phyloP scores from a whole-genome alignment of 2,888 invertebrate species.

The Clostera curtula region DNA sequence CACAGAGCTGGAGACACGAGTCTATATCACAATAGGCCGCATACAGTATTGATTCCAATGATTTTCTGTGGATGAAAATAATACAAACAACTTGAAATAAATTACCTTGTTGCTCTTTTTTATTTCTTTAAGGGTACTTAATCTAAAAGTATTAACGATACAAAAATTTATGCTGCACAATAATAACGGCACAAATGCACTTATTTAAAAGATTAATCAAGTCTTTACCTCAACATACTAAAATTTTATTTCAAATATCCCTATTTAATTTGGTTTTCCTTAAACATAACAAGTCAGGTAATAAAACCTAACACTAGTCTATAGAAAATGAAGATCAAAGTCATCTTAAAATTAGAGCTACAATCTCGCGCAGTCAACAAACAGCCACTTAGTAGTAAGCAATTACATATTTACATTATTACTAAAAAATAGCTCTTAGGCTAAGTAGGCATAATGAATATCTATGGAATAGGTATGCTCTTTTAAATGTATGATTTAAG shows the following conservation, averaged over 20 bases:
- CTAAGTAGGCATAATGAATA: slow-evolving; percentile 10
- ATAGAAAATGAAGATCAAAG: slow-evolving; percentile 7
- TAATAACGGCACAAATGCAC: slow-evolving; percentile 38
- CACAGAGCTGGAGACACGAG: too few relatives aligned
- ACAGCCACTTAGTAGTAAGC: slow-evolving; percentile 33
- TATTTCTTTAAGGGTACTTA: slow-evolving; percentile 14
- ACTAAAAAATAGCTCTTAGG: slow-evolving; percentile 12
- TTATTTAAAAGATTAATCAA: slow-evolving; percentile 31
- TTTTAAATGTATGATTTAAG: slow-evolving; percentile 3
- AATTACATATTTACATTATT: slow-evolving; percentile 29
- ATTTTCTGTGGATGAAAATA: neutral
- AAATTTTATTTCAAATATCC: slow-evolving; percentile 14
- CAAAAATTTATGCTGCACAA: slow-evolving; percentile 28
- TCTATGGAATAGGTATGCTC: slow-evolving; percentile 1
- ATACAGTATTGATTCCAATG: neutral
- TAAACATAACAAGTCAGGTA: slow-evolving; percentile 8
- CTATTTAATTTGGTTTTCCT: slow-evolving; percentile 10
- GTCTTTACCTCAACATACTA: slow-evolving; percentile 40
- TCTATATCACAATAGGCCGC: too few relatives aligned
- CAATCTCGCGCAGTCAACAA: slow-evolving; percentile 24
- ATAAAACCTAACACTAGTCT: slow-evolving; percentile 5
- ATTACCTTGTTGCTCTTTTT: slow-evolving; percentile 21
- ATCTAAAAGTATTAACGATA: slow-evolving; percentile 19
- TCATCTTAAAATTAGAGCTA: slow-evolving; percentile 18
- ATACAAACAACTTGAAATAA: slow-evolving; percentile 5